These are phyloP conservation scores for Thalassophryne amazonica DNA, from an alignment of 2,797 vertebrate species.

Conservation along the genomic window DNA sequence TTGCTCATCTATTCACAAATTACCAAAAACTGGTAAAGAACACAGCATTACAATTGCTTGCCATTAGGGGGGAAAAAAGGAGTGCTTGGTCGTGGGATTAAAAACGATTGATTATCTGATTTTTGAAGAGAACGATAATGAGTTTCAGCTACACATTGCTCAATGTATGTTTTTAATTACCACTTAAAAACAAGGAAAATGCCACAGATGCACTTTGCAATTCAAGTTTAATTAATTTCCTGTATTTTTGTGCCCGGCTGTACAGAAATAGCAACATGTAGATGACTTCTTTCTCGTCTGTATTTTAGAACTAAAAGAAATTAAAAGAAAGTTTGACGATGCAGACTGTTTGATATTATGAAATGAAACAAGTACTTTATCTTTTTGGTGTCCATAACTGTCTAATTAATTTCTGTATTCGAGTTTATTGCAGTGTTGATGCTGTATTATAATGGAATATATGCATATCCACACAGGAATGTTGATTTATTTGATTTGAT, in stretches of 20 bases:
- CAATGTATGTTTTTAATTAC: conserved; percentile 21
- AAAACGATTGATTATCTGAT: conserved; percentile 55
- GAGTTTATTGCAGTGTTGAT: too few relatives aligned
- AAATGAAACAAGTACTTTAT: too few relatives aligned
- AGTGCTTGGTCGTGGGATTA: conserved; percentile 21
- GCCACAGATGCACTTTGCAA: conserved; percentile 17
- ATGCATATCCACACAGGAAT: background rate
- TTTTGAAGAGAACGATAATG: conserved; percentile 10
- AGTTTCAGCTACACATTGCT: conserved; percentile 31
- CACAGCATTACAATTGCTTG: too few relatives aligned
- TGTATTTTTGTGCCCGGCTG: background rate
- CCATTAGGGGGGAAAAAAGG: too few relatives aligned
- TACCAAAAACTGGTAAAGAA: too few relatives aligned
- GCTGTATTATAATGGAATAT: background rate
- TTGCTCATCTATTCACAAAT: too few relatives aligned
- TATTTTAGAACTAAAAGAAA: too few relatives aligned
- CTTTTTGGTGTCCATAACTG: too few relatives aligned
- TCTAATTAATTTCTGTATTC: too few relatives aligned
- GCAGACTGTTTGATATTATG: too few relatives aligned
- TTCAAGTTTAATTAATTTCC: conserved; percentile 14
- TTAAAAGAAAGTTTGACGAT: too few relatives aligned
- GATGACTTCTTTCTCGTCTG: too few relatives aligned
- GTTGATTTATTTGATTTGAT: background rate
- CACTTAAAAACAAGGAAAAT: conserved; percentile 17
- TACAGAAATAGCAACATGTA: background rate